These are phyloP conservation scores for Ptyas mucosa DNA, from an alignment of 2,113 vertebrate genomes.

Conservation along the genomic window DNA sequence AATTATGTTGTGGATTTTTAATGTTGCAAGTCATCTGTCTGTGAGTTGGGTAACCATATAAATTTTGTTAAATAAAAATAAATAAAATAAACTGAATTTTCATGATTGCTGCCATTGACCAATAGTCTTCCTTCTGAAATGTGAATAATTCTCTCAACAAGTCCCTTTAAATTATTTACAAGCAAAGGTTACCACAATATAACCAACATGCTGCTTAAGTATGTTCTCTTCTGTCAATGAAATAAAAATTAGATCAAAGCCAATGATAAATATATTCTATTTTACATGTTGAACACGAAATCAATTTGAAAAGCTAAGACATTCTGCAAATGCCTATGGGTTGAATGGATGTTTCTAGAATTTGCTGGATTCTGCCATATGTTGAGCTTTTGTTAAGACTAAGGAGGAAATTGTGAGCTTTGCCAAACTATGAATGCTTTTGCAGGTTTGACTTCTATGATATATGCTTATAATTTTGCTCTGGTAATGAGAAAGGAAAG, in stretches of 20 bases:
- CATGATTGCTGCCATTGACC: neutral
- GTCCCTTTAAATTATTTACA: neutral
- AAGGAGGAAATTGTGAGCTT: conserved; percentile 47
- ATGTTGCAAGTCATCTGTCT: neutral
- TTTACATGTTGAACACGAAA: neutral
- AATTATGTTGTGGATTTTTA: neutral
- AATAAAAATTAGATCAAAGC: neutral
- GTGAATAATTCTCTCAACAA: neutral
- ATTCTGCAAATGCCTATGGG: conserved; percentile 41
- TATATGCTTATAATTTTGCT: conserved; percentile 4
- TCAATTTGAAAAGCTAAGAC: conserved; percentile 29
- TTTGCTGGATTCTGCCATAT: conserved; percentile 45
- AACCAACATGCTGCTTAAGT: neutral
- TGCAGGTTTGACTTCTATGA: conserved; percentile 12
- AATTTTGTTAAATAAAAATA: neutral
- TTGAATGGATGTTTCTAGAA: conserved; percentile 30
- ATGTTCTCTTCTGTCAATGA: neutral
- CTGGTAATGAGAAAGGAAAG: conserved; percentile 18
- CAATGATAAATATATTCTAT: neutral
- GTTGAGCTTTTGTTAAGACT: conserved; percentile 45
- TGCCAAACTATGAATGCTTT: conserved; percentile 37
- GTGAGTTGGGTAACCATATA: too few species aligned
- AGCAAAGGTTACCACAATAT: neutral
- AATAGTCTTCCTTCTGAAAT: neutral
- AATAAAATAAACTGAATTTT: neutral